Base-by-base conservation (phyloP, 2,888 invertebrate genomes). In the Gerris lacustris region DNA sequence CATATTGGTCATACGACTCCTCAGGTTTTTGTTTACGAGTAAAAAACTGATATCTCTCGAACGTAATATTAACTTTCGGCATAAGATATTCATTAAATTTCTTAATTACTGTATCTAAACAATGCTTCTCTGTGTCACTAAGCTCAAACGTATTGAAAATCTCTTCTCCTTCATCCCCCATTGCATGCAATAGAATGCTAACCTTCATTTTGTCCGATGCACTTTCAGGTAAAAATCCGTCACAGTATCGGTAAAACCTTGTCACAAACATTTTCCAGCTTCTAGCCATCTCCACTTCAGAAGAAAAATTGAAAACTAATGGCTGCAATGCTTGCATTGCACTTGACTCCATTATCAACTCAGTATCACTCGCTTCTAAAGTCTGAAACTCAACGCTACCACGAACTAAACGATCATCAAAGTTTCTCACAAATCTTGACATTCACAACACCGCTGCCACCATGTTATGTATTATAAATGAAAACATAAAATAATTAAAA, bases 41-140 rank as follows among this genome's bases (percentile, higher is more conserved):
- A 47, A 77, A 75, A 75, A 76, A 76, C 71, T 70, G 73, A 66
- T 75, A 75, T 64, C 74, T 72, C 71, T 75, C 73, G 66, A 74
- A 73, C 4, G 74, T 75, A 5, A 75, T 64, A 69, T 76, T 77
- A 68, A 67, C 72, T 63, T 75, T 74, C 6, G 77, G 76, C 11
- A 73, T 45, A 66, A 76, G 75, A 64, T 75, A 72, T 4, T 73
- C 68, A 70, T 76, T 68, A 71, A 77, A 76, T 66, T 70, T 74
- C 17, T 73, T 67, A 11, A 74, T 44, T 17, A 74, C 66, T 11
- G 17, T 18, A 18, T 70, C 69, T 18, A 72, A 67, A 18, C 73
- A 72, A 6, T 73, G 64, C 31, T 70, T 71, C 5, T 73, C 73
- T 47, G 72, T 69, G 6, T 70, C 73, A 55, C 11, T 43, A 6